Evolutionary conservation across 1,140 invertebrate genomes (phyloP).

Genomic region (Sycophila sp.): DNA sequence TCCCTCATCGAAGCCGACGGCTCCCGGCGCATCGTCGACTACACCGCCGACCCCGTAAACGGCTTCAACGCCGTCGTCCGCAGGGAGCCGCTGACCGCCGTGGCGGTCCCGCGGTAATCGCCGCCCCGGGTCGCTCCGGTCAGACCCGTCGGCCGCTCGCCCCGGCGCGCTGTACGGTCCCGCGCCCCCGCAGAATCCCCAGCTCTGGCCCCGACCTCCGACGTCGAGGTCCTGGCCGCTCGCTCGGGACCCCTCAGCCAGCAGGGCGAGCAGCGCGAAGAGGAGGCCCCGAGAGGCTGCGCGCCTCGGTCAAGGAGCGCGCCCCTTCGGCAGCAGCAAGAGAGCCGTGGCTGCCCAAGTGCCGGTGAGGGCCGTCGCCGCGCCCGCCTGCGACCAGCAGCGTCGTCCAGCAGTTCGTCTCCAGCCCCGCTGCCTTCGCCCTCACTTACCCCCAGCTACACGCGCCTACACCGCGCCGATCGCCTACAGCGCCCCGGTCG

Average conservation of each 20-base stretch:
- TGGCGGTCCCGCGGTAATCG: slow-evolving; percentile 39
- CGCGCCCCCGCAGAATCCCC: slow-evolving; percentile 49
- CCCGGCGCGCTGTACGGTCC: slow-evolving; percentile 44
- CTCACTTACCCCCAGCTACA: slow-evolving; percentile 52
- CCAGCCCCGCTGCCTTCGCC: slow-evolving; percentile 37
- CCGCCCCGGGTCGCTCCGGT: slow-evolving; percentile 10
- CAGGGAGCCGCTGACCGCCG: slow-evolving; percentile 63
- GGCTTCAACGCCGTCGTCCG: slow-evolving; percentile 77
- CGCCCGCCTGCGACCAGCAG: slow-evolving; percentile 25
- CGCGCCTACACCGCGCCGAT: slow-evolving; percentile 56
- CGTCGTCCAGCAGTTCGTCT: slow-evolving; percentile 39
- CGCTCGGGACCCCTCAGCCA: slow-evolving; percentile 45
- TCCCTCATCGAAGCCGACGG: slow-evolving; percentile 71
- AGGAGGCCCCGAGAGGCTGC: slow-evolving; percentile 1
- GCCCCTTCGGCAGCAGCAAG: slow-evolving; percentile 12
- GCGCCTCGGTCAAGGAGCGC: no score
- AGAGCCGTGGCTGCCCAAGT: no score
- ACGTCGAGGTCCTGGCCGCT: slow-evolving; percentile 61
- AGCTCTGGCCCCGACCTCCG: slow-evolving; percentile 57
- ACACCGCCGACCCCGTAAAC: slow-evolving; percentile 77
- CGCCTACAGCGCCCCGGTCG: slow-evolving; percentile 51
- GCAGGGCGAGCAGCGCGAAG: neutral
- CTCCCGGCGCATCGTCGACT: slow-evolving; percentile 76
- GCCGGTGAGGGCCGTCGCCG: slow-evolving; percentile 32
- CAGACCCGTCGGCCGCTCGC: slow-evolving; percentile 54